Evolutionary conservation across 2,797 vertebrate genomes (phyloP).

Genomic region (Pseudotriccus pelzelni): DNA sequence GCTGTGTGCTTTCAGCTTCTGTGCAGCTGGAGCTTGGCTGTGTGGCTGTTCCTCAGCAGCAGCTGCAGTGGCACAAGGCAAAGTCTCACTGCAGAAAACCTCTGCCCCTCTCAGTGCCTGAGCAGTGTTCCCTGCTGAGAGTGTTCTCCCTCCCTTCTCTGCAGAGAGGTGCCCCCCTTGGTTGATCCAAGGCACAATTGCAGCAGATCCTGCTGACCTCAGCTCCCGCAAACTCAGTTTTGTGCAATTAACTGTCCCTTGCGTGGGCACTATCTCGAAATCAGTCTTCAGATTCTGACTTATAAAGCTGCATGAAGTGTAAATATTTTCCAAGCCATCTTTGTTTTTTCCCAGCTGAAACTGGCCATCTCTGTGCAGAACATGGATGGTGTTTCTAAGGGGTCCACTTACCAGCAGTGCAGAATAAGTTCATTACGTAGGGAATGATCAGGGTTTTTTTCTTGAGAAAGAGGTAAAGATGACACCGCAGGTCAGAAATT

Average conservation of each 20-base stretch:
- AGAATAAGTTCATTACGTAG: background rate
- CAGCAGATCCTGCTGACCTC: background rate
- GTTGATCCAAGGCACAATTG: background rate
- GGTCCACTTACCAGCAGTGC: background rate
- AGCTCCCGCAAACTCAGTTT: background rate
- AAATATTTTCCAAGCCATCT: too few species aligned
- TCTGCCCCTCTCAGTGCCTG: background rate
- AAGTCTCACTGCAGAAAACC: background rate
- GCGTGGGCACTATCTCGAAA: background rate
- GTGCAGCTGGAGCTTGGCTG: background rate
- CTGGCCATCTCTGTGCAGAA: background rate
- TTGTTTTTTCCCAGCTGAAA: background rate
- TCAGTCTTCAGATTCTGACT: background rate
- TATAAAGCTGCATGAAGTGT: background rate
- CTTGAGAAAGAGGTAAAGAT: background rate
- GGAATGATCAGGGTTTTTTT: rapidly evolving
- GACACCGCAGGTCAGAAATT: background rate
- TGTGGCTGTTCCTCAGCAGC: rapidly evolving
- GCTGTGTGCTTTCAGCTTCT: background rate
- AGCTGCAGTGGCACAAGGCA: background rate
- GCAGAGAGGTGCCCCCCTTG: background rate
- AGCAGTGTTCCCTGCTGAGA: background rate
- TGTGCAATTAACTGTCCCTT: background rate
- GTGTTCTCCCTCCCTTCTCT: background rate
- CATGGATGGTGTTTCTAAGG: background rate